Conservation (phyloP, 2,888 invertebrate genomes). For the Meloe dianella region DNA sequence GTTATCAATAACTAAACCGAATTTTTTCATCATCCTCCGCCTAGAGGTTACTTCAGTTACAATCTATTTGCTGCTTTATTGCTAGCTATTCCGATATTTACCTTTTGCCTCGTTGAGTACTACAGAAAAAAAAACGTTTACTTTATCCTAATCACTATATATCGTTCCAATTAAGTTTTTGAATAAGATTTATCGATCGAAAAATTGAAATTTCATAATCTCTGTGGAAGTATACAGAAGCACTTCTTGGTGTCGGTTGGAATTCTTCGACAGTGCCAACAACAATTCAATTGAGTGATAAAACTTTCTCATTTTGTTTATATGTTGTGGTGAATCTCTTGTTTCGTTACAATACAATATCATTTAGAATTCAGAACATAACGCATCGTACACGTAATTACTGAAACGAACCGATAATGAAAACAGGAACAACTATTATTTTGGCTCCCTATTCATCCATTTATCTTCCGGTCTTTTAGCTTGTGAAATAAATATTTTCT, state of each 20-base stretch:
- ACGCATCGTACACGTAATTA: constrained; percentile 46
- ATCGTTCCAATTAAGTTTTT: too few relatives aligned
- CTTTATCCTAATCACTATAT: too few relatives aligned
- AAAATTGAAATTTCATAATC: too few relatives aligned
- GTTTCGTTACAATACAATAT: constrained; percentile 41
- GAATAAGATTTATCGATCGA: too few relatives aligned
- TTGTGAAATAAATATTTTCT: constrained; percentile 35
- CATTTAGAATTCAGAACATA: constrained; percentile 50
- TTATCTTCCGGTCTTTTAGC: constrained; percentile 29
- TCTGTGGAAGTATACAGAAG: too few relatives aligned
- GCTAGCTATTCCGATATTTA: too few relatives aligned
- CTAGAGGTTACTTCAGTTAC: too few relatives aligned
- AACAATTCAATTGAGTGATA: background rate
- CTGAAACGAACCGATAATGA: constrained; percentile 30
- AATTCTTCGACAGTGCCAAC: constrained; percentile 8
- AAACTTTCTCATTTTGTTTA: background rate
- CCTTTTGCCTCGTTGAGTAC: too few relatives aligned
- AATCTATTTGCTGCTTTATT: too few relatives aligned
- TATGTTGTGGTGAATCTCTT: background rate
- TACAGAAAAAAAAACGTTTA: too few relatives aligned
- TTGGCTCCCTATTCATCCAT: background rate
- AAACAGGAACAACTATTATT: constrained; percentile 7
- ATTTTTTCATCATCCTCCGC: too few relatives aligned
- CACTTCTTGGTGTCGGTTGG: background rate
- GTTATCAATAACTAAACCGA: too few relatives aligned